Conservation (phyloP, 2,888 invertebrate genomes). For the Tuta absoluta region DNA sequence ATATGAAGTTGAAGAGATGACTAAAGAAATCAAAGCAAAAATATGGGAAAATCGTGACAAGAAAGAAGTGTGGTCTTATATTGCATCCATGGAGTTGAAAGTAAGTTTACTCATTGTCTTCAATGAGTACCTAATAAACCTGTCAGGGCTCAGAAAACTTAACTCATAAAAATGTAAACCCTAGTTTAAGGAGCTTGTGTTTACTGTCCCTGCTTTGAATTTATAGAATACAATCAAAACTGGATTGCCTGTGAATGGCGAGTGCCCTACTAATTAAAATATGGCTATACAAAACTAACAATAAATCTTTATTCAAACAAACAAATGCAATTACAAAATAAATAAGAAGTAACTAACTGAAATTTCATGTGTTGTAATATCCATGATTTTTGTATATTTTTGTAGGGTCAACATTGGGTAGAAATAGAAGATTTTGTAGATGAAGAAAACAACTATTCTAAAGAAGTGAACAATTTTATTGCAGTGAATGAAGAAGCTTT, state of each 20-base stretch:
- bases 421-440: slow-evolving; percentile 64
- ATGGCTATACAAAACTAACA: no score
- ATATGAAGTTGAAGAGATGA: slow-evolving; percentile 82
- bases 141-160: not conserved
- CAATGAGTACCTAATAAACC: not conserved
- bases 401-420: slow-evolving; percentile 66
- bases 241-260: no score
- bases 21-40: slow-evolving; percentile 57
- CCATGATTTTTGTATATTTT: slow-evolving; percentile 30
- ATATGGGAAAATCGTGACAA: slow-evolving; percentile 61
- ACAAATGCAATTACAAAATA: no score
- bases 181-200: not conserved
- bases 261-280: no score
- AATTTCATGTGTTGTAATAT: not conserved
- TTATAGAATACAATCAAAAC: no score
- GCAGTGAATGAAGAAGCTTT: slow-evolving; percentile 69
- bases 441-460: slow-evolving; percentile 51
- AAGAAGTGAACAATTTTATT: slow-evolving; percentile 60
- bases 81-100: slow-evolving; percentile 69
- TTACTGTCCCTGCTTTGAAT: no score
- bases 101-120: slow-evolving; percentile 46
- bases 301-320: no score
- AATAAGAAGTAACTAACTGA: no score
- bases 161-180: no score
- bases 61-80: slow-evolving; percentile 68